phyloP scores from a whole-genome alignment of 2,797 vertebrate genomes.

The Schizopygopsis pylzovi region DNA sequence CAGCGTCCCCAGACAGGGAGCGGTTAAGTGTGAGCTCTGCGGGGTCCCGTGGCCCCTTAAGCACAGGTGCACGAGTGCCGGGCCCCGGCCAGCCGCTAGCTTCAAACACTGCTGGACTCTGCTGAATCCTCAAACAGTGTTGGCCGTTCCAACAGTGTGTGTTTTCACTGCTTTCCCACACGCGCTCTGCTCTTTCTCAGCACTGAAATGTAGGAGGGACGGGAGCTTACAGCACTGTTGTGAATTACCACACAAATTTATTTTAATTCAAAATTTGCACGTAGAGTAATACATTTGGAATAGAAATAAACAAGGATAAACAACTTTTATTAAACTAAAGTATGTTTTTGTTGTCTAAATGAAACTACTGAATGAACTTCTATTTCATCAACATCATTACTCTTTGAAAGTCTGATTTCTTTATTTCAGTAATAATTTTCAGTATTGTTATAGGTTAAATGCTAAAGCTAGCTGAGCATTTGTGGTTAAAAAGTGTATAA shows the following conservation, averaged over 20 bases:
- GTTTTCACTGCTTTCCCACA: constrained; percentile 27
- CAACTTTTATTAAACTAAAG: neutral
- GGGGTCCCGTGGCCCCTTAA: constrained; percentile 47
- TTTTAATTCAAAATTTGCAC: neutral
- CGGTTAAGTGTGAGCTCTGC: constrained; percentile 41
- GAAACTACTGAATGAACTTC: too few relatives aligned
- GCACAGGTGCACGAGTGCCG: constrained; percentile 55
- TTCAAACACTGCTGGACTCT: constrained; percentile 39
- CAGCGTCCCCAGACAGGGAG: constrained; percentile 46
- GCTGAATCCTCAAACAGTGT: constrained; percentile 21
- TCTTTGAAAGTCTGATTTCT: too few relatives aligned
- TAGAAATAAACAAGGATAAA: neutral
- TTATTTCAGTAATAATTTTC: too few relatives aligned
- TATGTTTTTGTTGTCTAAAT: neutral
- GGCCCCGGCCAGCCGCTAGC: constrained; percentile 31
- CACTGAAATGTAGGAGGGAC: neutral
- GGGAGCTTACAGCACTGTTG: neutral
- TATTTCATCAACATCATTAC: too few relatives aligned
- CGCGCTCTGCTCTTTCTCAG: constrained; percentile 16
- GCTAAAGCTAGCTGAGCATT: too few relatives aligned
- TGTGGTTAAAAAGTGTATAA: too few relatives aligned
- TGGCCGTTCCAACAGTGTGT: constrained; percentile 3
- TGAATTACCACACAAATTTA: neutral
- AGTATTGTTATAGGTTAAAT: too few relatives aligned
- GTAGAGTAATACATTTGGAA: too few relatives aligned